Base-by-base conservation (phyloP, 2,888 invertebrate genomes). In the Acanthosoma haemorrhoidale region DNA sequence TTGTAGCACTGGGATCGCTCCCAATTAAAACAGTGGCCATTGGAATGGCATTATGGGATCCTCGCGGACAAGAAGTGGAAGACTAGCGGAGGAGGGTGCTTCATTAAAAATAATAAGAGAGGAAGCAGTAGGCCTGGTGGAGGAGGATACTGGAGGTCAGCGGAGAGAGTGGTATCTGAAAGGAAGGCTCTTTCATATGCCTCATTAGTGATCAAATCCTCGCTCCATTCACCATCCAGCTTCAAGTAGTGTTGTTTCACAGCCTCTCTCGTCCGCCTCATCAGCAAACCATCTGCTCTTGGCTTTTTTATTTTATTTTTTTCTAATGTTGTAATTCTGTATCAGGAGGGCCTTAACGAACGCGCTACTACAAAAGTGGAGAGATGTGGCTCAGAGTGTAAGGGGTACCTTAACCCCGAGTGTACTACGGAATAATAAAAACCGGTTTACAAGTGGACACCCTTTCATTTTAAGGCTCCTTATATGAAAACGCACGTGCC, bases 151-250 rank as follows among this genome's bases (percentile, higher is more conserved):
- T n/a, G 36, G 61, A 61, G 61, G 61, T 61, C 61, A 61, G 61
- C 61, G 31, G 16, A 4, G 60, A 59, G 16, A 32, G 16, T 59
- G 59, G 59, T 16, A 32, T 15, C 41, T 60, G 60, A 61, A 61
- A 61, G 61, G 21, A 21, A 13, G 38, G 58, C 66, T 69, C 69
- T 71, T 69, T 71, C 69, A 71, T 70, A 71, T 71, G 71, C 71
- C 71, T 71, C 71, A 71, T 71, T 71, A 71, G 71, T 63, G 69
- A 71, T 71, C 69, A 71, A 69, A 71, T 69, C 61, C 69, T 32
- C 3, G 36, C 13, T 21, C 36, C 34, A 16, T 36, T 32, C 34
- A 34, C 13, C 41, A 11, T 6, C 6, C 8, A 36, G 8, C 8
- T 61, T 61, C 61, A 61, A 61, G 61, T 61, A 38, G 61, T 61